Base-by-base conservation (phyloP, 2,888 invertebrate species). In the Trachelus iudaicus region DNA sequence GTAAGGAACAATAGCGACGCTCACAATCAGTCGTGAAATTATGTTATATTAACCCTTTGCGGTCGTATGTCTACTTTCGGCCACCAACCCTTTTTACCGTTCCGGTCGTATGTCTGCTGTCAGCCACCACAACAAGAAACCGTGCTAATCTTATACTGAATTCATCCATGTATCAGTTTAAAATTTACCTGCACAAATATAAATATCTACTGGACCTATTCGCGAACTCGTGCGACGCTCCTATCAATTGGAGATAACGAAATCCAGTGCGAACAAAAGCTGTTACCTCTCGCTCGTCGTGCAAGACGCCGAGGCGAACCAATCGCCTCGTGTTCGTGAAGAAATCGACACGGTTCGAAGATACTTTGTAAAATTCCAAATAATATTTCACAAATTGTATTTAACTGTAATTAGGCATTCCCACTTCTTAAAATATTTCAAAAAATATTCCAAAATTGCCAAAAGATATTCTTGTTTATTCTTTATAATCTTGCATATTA, bases 131-230 rank as follows among this genome's bases (percentile, higher is more conserved):
- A 73, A n/a, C 77, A 77, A 73, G 33, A 23, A 56, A 73, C 73
- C n/a, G n/a, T 76, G 37, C 71, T 30, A 76, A 76, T 76, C 37
- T n/a, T 71, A 71, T 33, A 76, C 71, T 69, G 76, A 12, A 76
- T 76, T n/a, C 31, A 76, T 34, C 34, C 76, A 76, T 69, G 76
- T 76, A 76, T 76, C 76, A 37, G 23, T 69, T 76, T 76, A 69
- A 30, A 71, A 35, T 76, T 35, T 69, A 4, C 12, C 34, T 76
- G 31, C 31, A 73, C 56, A 37, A 73, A 73, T n/a, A 31, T 73
- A 6, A 77, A 77, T 77, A 30, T 35, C 56, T 31, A 69, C 4
- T 11, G 30, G n/a, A 73, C 33, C 31, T 35, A 33, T 73, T 15
- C 12, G 23, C 73, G 33, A 73, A n/a, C 69, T 3, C 1, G 15